Conservation (phyloP, 2,888 invertebrate genomes). For the Cephus nigrinus region DNA sequence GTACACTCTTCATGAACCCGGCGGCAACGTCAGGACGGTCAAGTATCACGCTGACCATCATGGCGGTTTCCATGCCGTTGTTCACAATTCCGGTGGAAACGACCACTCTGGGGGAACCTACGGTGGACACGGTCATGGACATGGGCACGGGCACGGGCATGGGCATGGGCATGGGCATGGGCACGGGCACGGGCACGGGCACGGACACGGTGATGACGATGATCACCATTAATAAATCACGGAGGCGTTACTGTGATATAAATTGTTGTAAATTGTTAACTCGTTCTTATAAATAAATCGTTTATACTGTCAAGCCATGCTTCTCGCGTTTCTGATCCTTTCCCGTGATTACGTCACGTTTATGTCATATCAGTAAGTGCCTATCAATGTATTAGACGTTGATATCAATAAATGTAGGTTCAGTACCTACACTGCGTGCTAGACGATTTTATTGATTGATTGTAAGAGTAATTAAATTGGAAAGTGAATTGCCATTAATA, state of each 20-base stretch:
- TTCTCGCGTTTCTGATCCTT: no score
- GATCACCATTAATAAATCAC: slow-evolving; percentile 9
- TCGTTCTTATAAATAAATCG: neutral
- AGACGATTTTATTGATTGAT: neutral
- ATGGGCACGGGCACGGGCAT: slow-evolving; percentile 21
- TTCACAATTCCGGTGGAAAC: slow-evolving; percentile 39
- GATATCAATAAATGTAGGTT: neutral
- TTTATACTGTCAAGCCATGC: neutral
- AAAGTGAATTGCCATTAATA: no score
- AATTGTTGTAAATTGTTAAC: no score
- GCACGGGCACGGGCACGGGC: slow-evolving; percentile 11
- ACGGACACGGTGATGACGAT: slow-evolving; percentile 5
- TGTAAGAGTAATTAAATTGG: no score
- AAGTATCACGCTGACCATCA: slow-evolving; percentile 46
- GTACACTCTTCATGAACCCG: slow-evolving; percentile 54
- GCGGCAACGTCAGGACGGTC: slow-evolving; percentile 46
- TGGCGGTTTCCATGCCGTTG: slow-evolving; percentile 52
- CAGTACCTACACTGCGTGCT: neutral
- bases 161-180: slow-evolving; percentile 13
- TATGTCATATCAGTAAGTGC: no score
- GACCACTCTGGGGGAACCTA: slow-evolving; percentile 30
- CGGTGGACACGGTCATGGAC: slow-evolving; percentile 24
- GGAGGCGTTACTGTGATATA: no score
- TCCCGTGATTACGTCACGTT: no score
- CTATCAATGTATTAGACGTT: no score